Conservation (phyloP, 2,888 invertebrate species). For the Harpalus rufipes region DNA sequence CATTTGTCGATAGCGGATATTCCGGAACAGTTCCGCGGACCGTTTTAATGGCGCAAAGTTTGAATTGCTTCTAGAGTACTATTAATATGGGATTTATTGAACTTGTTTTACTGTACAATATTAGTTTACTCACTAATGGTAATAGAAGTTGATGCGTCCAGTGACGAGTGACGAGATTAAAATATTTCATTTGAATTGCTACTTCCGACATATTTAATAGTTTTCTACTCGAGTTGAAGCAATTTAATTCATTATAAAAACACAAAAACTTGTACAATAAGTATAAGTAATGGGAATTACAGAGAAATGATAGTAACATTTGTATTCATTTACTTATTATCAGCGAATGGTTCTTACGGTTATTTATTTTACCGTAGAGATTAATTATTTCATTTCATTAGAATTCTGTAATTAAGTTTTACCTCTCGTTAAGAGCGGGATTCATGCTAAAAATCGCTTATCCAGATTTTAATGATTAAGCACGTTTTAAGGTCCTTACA, state of each 20-base stretch:
- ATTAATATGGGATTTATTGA: conserved; percentile 9
- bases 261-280: conserved; percentile 7
- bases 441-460: no score
- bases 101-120: neutral
- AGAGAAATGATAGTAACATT: neutral
- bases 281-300: neutral
- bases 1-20: neutral
- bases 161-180: neutral
- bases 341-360: neutral
- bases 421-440: no score
- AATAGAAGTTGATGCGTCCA: neutral
- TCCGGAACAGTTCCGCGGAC: conserved; percentile 4
- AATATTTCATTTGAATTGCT: conserved; percentile 9
- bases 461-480: no score
- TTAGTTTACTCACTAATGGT: conserved; percentile 5
- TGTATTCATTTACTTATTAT: neutral
- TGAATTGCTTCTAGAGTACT: neutral
- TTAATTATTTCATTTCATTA: neutral
- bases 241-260: conserved; percentile 7
- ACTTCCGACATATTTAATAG: conserved; percentile 10
- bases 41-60: conserved; percentile 10
- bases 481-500: no score
- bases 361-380: conserved; percentile 1
- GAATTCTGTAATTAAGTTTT: no score
- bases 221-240: neutral